Conservation (phyloP, 1,140 invertebrate species). For the Sesamia nonagrioides region DNA sequence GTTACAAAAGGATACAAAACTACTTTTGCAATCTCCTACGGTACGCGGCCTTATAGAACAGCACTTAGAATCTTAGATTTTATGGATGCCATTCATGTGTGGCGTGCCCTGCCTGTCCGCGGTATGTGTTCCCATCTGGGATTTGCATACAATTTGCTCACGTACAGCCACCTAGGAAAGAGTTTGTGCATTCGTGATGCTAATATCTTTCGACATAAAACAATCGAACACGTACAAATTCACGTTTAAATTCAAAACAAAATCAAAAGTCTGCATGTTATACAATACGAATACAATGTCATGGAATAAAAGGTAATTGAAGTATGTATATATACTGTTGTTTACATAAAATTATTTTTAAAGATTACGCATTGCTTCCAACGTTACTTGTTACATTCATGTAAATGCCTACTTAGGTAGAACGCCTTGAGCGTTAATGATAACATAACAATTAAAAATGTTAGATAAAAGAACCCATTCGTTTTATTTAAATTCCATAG, state of each 20-base stretch:
- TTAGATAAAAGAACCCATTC: slow-evolving; percentile 21
- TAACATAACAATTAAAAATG: slow-evolving; percentile 11
- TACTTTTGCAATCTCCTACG: slow-evolving; percentile 19
- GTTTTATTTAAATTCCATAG: slow-evolving; percentile 38
- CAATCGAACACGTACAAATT: slow-evolving; percentile 10
- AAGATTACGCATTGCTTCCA: not conserved
- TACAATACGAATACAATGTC: not conserved
- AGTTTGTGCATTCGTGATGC: slow-evolving; percentile 34
- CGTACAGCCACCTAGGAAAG: slow-evolving; percentile 6
- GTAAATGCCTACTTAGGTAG: not conserved
- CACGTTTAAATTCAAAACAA: slow-evolving; percentile 21
- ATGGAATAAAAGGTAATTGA: not conserved
- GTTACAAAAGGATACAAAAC: not conserved
- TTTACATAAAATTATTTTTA: not conserved
- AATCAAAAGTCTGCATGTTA: not conserved
- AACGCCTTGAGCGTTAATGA: not conserved
- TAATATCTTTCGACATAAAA: slow-evolving; percentile 19
- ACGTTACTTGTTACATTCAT: not conserved
- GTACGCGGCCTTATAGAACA: not conserved
- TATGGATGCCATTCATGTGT: slow-evolving; percentile 48
- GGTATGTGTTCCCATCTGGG: slow-evolving; percentile 46
- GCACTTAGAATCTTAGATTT: slow-evolving; percentile 13
- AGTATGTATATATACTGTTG: not conserved
- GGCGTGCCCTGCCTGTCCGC: slow-evolving; percentile 47
- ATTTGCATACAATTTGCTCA: slow-evolving; percentile 75